A percentile compares a stretch with the other conserved stretches of the same genome.
These are phyloP conservation scores for Drosophila nannoptera DNA, from an alignment of 1,140 invertebrate genomes.

Conservation along the genomic window DNA sequence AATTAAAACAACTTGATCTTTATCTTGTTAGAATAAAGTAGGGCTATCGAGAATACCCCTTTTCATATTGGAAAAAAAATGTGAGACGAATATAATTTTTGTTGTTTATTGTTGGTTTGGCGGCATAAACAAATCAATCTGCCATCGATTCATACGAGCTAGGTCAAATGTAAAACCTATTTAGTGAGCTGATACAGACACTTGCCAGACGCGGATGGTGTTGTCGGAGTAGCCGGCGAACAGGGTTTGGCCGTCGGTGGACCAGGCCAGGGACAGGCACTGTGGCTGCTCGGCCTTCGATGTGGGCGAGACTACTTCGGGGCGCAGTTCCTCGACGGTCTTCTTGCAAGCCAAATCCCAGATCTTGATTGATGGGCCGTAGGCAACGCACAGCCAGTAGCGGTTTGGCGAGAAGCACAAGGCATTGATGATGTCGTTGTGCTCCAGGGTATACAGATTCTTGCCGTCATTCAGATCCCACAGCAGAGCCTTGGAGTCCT, in stretches of 20 bases:
- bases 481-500: slow-evolving; percentile 99
- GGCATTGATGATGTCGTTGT: slow-evolving; percentile 98
- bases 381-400: slow-evolving; percentile 99
- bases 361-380: slow-evolving; percentile 98
- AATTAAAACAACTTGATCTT: not conserved
- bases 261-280: slow-evolving; percentile 99
- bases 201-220: slow-evolving; percentile 99
- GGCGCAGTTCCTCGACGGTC: slow-evolving; percentile 98
- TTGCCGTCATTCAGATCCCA: slow-evolving; percentile 99
- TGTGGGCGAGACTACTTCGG: slow-evolving; percentile 90
- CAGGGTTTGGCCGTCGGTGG: slow-evolving; percentile 98
- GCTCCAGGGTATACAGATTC: slow-evolving; percentile 98
- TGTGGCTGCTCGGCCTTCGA: slow-evolving; percentile 94
- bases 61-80: not conserved
- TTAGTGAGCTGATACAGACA: slow-evolving; percentile 85
- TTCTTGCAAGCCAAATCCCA: slow-evolving; percentile 99
- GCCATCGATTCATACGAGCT: slow-evolving; percentile 35
- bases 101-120: slow-evolving; percentile 57
- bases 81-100: not conserved
- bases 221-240: slow-evolving; percentile 99
- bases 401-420: slow-evolving; percentile 99
- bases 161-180: slow-evolving; percentile 36
- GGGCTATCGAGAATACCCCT: not conserved
- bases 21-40: not conserved
- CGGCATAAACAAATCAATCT: slow-evolving; percentile 54